Conservation (phyloP, 2,888 invertebrate species). For the Philereme vetulata region DNA sequence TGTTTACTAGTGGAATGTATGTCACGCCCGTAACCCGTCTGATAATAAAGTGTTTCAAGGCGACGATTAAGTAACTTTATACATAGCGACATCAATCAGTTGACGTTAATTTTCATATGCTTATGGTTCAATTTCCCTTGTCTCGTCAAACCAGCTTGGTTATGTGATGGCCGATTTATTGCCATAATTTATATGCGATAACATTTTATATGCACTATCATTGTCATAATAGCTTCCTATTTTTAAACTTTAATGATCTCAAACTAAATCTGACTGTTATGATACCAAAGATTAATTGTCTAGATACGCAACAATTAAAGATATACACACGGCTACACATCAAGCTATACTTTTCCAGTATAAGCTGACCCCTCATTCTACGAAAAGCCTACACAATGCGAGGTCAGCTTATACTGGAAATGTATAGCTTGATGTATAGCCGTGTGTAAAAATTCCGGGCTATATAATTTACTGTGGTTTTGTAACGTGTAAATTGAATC, state of each 20-base stretch:
- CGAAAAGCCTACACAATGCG: too few species aligned
- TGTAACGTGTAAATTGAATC: constrained; percentile 52
- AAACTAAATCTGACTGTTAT: constrained; percentile 1
- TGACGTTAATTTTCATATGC: constrained; percentile 40
- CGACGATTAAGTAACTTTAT: constrained; percentile 73
- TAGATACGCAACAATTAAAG: constrained; percentile 49
- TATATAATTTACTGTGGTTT: constrained; percentile 53
- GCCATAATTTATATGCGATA: constrained; percentile 6
- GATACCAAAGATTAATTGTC: constrained; percentile 40
- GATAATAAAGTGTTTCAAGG: constrained; percentile 81
- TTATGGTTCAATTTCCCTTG: constrained; percentile 42
- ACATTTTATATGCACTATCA: constrained; percentile 8
- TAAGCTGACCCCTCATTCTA: too few species aligned
- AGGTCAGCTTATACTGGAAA: too few species aligned
- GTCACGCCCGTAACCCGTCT: constrained; percentile 75
- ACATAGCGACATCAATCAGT: constrained; percentile 38
- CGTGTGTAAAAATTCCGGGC: constrained; percentile 42
- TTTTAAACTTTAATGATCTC: constrained; percentile 7
- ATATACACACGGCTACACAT: too few species aligned
- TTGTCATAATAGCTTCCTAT: constrained; percentile 18
- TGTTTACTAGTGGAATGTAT: constrained; percentile 72
- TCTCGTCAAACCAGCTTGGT: constrained; percentile 6
- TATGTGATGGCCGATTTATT: constrained; percentile 13
- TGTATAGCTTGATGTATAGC: too few species aligned
- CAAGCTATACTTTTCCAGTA: too few species aligned